Evolutionary conservation across 2,888 invertebrate species (phyloP).

Genomic region (Ceraclea dissimilis): DNA sequence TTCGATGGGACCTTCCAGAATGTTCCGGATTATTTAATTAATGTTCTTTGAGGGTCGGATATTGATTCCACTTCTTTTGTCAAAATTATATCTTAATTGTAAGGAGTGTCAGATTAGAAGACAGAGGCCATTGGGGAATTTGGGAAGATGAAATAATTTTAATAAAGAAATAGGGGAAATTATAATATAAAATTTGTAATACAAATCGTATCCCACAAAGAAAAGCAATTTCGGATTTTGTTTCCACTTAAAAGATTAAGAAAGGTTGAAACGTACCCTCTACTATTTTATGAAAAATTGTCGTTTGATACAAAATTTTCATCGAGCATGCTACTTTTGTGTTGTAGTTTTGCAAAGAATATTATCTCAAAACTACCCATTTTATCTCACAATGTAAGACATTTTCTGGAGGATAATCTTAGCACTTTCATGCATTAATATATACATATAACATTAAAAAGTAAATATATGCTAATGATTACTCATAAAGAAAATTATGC

Average conservation of each 20-base stretch:
- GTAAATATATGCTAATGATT: no score
- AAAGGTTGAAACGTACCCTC: no score
- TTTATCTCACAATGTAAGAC: no score
- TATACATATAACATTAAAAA: no score
- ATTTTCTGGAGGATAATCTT: no score
- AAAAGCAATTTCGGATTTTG: background rate
- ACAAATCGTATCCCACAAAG: background rate
- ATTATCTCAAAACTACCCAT: no score
- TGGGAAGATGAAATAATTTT: background rate
- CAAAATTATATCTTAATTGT: conserved; percentile 1
- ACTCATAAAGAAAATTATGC: no score
- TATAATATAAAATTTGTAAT: background rate
- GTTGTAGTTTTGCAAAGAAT: no score
- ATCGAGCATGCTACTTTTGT: no score
- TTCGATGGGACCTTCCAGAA: background rate
- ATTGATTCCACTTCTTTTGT: conserved; percentile 1
- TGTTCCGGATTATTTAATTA: conserved; percentile 1
- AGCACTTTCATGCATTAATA: no score
- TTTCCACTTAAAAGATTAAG: background rate
- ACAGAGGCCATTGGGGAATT: background rate
- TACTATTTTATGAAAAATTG: no score
- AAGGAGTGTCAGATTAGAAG: background rate
- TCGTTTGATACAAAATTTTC: no score
- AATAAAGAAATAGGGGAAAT: background rate
- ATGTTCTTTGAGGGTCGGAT: conserved; percentile 1